Base-by-base conservation (phyloP, 2,797 vertebrate species). In the Sebastes nivosus region DNA sequence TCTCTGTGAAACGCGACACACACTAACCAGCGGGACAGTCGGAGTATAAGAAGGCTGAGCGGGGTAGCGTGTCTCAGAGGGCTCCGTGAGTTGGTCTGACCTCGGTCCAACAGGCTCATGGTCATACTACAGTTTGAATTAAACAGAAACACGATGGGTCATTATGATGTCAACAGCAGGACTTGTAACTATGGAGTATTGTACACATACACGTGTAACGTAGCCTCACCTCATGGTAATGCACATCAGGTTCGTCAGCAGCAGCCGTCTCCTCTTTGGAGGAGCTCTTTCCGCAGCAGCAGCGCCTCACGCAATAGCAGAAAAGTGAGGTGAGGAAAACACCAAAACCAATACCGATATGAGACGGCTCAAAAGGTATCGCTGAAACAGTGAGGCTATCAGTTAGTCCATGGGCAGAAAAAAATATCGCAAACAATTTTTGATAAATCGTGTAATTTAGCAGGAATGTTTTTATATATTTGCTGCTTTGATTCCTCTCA, bases 1-100 rank as follows among this genome's bases (percentile, higher is more conserved):
- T 46, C 24, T 67, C 25, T 6, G 1, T 8, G 38, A 36, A 29
- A 24, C 11, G 34, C 5, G 57, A 38, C 36, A 58, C 29, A 72
- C 30, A 82, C 86, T 87, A 13, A 92, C 87, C 84, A 72, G 54
- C 0, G 61, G 84, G 22, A 1, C n/a, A 24, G 72, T 72, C 0
- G 13, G 18, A n/a, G 36, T 8, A 10, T 16, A 1, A 22, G 66
- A 29, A 13, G 77, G 50, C 32, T 25, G 67, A 59, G 59, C 3
- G 0, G 34, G 36, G 64, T 27, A 1, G 3, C 1, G 12, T 18
- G n/a, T 60, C 42, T 1, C 30, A 20, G 52, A 29, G 16, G 50
- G 65, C 29, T 18, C n/a, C 8, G 14, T 46, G 55, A 0, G 5
- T 1, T 70, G 70, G 6, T 4, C 16, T 32, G 6, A 3, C 1